Conservation (phyloP, 2,113 vertebrate genomes). For the Cyanistes caeruleus region DNA sequence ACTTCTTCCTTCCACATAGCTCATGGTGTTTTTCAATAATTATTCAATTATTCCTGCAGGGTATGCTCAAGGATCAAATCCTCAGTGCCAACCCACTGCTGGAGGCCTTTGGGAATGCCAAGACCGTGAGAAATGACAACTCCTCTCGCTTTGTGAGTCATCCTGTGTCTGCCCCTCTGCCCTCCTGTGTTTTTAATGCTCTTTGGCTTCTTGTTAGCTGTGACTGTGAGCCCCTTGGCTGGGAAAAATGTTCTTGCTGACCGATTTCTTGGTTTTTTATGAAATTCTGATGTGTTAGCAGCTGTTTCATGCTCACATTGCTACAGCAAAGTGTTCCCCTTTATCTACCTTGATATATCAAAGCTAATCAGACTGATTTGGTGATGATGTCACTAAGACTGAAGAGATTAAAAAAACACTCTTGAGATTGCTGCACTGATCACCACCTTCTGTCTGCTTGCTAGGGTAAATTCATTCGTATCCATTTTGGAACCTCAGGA, state of each 20-base stretch:
- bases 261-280: not conserved
- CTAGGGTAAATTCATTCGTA: conserved; percentile 81
- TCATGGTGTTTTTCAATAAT: not conserved
- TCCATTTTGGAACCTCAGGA: conserved; percentile 79
- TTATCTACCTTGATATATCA: not conserved
- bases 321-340: not conserved
- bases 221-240: not conserved
- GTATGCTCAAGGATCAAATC: conserved; percentile 87
- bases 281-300: not conserved
- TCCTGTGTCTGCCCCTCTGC: not conserved
- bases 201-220: not conserved
- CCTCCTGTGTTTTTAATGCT: not conserved
- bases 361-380: not conserved
- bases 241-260: not conserved
- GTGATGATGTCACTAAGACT: not conserved
- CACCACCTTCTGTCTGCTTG: not conserved
- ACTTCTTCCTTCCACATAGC: not conserved
- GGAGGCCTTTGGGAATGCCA: conserved; percentile 88
- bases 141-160: conserved; percentile 86
- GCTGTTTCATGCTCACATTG: not conserved
- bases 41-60: conserved; percentile 58
- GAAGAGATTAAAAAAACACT: not conserved
- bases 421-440: not conserved
- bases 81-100: conserved; percentile 82
- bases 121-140: conserved; percentile 89